Percentiles rank a stretch among this genome's conserved stretches.
These are phyloP conservation scores for Drosophila sp. DNA, from an alignment of 1,140 invertebrate species.

Conservation along the genomic window DNA sequence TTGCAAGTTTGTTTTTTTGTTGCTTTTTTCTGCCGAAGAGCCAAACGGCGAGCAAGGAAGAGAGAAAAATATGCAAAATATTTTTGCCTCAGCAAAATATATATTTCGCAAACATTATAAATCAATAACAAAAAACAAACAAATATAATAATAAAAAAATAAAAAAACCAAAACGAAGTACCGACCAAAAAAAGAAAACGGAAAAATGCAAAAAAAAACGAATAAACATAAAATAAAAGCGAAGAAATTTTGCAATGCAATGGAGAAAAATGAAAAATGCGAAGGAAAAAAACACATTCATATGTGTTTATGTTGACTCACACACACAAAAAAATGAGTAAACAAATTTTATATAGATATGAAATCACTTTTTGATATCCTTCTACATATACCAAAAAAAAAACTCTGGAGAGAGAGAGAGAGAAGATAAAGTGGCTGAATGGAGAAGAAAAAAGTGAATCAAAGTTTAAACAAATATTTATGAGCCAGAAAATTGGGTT, in stretches of 20 bases:
- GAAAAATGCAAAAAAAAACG: conserved; percentile 19
- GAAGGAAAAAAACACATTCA: conserved; percentile 4
- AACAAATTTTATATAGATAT: conserved; percentile 17
- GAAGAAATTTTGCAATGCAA: conserved; percentile 6
- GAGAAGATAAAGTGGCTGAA: background rate
- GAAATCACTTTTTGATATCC: conserved; percentile 41
- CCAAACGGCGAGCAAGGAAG: conserved; percentile 10
- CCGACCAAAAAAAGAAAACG: conserved; percentile 20
- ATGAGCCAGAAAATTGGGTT: conserved; percentile 78
- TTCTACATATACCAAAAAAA: conserved; percentile 25
- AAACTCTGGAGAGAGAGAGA: conserved; percentile 38
- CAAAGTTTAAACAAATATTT: conserved; percentile 77
- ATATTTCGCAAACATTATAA: conserved; percentile 75
- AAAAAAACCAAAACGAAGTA: conserved; percentile 11
- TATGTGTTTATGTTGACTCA: conserved; percentile 16
- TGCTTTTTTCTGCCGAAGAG: no score
- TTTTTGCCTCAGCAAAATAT: conserved; percentile 49
- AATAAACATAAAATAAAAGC: conserved; percentile 22
- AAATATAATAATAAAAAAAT: conserved; percentile 35
- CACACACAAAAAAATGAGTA: conserved; percentile 10
- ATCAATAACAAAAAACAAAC: conserved; percentile 57
- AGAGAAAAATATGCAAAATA: conserved; percentile 66
- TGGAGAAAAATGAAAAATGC: conserved; percentile 13
- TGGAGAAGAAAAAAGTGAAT: conserved; percentile 51
- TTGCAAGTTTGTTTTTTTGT: conserved; percentile 30